Base-by-base conservation (phyloP, 2,113 vertebrate genomes). In the Rhineura floridana region DNA sequence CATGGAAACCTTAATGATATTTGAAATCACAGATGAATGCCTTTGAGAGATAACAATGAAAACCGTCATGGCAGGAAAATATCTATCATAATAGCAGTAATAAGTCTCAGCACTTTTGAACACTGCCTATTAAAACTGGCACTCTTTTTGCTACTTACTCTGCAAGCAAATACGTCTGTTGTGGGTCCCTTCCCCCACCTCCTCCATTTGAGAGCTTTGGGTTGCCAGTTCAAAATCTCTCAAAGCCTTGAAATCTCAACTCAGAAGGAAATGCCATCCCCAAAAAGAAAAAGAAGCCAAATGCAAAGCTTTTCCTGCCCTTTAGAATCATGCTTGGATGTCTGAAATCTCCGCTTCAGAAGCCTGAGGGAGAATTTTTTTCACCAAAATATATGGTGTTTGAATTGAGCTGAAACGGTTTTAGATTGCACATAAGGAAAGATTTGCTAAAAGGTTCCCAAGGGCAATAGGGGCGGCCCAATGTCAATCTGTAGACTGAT, bases 1-100 rank as follows among this genome's bases (percentile, higher is more conserved):
- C 85, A 85, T 86, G 80, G 83, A 96, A 95, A 95, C 85, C 80
- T 86, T 94, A 93, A 94, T 93, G 85, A 83, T 82, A 93, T 94
- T 94, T 95, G 78, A 94, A 95, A 90, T 87, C 5, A 81, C 48
- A 94, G 90, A 90, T 89, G 91, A 93, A 91, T 85, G 42, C 81
- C 91, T 85, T 86, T 63, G 76, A 87, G 91, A 95, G 48, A 91
- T 75, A 95, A 93, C 59, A 91, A 77, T 63, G 87, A 83, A n/a
- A 92, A 88, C 36, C 36, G 30, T 92, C 81, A 90, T 65, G 89
- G 77, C 77, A 89, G 21, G 11, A 87, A 93, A 88, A 89, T 19
- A 90, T 25, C 72, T 78, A 85, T 46, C 87, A 89, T 59, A 89
- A 78, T n/a, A 82, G 8, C 3, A 81, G 86, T 89, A 89, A 89